Base-by-base conservation (phyloP, 2,888 invertebrate genomes). In the Formica aserva region DNA sequence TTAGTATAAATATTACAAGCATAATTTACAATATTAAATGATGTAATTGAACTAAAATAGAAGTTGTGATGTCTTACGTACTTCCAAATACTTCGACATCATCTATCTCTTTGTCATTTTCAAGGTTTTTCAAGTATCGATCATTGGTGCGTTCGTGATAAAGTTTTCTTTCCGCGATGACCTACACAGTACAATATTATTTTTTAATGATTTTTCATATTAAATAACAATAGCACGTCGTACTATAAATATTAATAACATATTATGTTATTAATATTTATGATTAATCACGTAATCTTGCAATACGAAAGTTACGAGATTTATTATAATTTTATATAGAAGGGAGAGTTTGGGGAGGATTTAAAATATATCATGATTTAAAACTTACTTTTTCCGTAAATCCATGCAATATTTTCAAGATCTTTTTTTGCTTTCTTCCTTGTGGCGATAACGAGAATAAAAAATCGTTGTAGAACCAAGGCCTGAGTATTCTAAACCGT, bases 401-500 rank as follows among this genome's bases (percentile, higher is more conserved):
- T 8, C 91, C 93, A 87, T 96, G 96, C 32, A 96, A 93, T 13
- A 95, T 94, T 66, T 94, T 92, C 1, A 96, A 90, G 72, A 95
- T 93, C 63, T 92, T 91, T 1, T 92, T 92, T 87, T 97, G 96
- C 71, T 95, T 94, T 86, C 94, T 95, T 6, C 96, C 96, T 1
- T 95, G 92, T 1, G 95, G 92, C 0, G 96, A 94, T 0, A 95
- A 85, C 67, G 95, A 95, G 93, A 96, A 97, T 57, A 97, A 91
- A 1, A 95, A 93, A 48, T 96, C 95, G 0, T 94, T 91, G 91
- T 96, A 95, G 1, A 96, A 93, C 95, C 97, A 96, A 0, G 97
- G 96, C 83, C 95, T 95, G 0, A 95, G 90, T 0, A 95, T 82
- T 85, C 93, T 92, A 13, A 32, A 55, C n/a, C 32, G n/a, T 11